Base-by-base conservation (phyloP, 2,797 vertebrate species). In the Paedocypris micromegethes region DNA sequence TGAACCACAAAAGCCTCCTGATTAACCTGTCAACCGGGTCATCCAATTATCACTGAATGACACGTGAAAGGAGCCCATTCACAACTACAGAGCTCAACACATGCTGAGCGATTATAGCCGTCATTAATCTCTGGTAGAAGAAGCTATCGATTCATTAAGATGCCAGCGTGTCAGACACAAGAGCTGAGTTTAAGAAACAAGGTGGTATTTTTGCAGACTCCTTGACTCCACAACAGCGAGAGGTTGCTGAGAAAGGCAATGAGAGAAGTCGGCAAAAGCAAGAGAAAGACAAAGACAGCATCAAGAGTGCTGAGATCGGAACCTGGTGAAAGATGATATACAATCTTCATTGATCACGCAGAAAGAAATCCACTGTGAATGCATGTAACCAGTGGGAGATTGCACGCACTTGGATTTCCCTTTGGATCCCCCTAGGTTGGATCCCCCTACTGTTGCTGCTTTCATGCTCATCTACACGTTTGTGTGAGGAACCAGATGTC, bases 311-410 rank as follows among this genome's bases (percentile, higher is more conserved):
- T 74, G 72, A 75, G 2, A 39, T 51, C n/a, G 53, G 65, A 50
- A 64, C 77, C 79, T 73, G 58, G 66, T 74, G 85, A 82, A 84
- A 86, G 58, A 63, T 6, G 76, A 88, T 78, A 81, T 75, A 66
- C 45, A 73, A 68, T 65, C 64, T 73, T 56, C 82, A 86, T 86
- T 74, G 81, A 87, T 86, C 85, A 82, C 82, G 79, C 72, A 84
- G 70, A 68, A 9, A 68, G 75, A 66, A 76, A 81, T 71, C 77
- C 73, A 76, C 75, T 75, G 68, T 63, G 64, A 72, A 45, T 75
- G 75, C 23, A 54, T 72, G 79, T 79, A 79, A 85, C 80, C 78
- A 75, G 71, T n/a, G 6, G 64, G 56, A 41, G 45, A 5, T 55
- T 38, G 73, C 68, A 41, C 66, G 80, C 82, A 85, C 80, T 88